phyloP scores from a whole-genome alignment of 1,140 invertebrate species.

The Augochlora pura region DNA sequence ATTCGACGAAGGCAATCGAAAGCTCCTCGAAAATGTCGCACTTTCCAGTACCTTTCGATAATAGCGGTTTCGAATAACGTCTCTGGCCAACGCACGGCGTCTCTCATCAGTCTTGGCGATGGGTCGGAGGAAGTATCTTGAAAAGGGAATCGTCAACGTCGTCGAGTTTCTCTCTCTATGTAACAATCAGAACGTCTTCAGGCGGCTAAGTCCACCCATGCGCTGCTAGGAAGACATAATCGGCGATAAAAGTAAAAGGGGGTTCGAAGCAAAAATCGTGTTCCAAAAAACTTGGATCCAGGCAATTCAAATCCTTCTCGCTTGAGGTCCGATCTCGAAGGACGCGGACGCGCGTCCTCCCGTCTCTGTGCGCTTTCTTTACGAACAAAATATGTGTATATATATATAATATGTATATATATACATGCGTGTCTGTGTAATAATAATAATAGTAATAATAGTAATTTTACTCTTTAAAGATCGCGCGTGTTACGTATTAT shows the following conservation, averaged over 20 bases:
- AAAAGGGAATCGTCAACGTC: background rate
- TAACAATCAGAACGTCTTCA: conserved; percentile 54
- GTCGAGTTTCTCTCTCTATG: conserved; percentile 23
- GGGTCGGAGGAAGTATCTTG: background rate
- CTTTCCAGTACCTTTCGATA: too few relatives aligned
- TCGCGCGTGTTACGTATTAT: conserved; percentile 53
- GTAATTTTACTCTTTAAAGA: conserved; percentile 46
- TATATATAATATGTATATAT: conserved; percentile 43
- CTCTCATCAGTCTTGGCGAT: conserved; percentile 4
- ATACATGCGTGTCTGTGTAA: too few relatives aligned
- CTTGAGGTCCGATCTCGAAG: conserved; percentile 49
- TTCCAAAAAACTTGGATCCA: background rate
- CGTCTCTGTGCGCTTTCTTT: conserved; percentile 48
- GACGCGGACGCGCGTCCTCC: conserved; percentile 2
- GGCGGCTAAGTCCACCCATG: conserved; percentile 54
- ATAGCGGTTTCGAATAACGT: background rate
- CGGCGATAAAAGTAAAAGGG: conserved; percentile 11
- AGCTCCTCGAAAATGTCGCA: too few relatives aligned
- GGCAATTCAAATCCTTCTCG: conserved; percentile 59
- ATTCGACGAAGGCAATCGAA: background rate
- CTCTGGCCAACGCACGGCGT: background rate
- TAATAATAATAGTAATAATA: background rate
- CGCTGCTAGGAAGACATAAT: conserved; percentile 37
- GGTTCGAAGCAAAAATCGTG: background rate
- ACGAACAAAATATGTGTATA: conserved; percentile 33